These are phyloP conservation scores for Globodera ellingtonae DNA, from an alignment of 1,140 invertebrate species.

Conservation along the genomic window DNA sequence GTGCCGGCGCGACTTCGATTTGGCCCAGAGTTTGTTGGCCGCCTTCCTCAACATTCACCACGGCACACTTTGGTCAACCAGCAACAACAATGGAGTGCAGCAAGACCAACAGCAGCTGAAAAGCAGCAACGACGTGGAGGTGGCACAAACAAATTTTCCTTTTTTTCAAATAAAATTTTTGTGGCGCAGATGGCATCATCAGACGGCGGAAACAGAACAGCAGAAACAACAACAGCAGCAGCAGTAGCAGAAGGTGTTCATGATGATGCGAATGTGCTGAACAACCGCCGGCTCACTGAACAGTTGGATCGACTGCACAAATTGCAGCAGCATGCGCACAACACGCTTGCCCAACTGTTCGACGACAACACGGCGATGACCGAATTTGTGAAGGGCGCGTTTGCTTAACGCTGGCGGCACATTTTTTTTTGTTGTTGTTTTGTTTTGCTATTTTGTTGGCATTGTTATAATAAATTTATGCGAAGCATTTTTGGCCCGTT, in stretches of 20 bases:
- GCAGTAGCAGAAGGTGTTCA: background rate
- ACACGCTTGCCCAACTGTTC: background rate
- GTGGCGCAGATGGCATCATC: background rate
- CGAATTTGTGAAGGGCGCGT: constrained; percentile 1
- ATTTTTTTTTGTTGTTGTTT: background rate
- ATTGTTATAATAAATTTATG: no score
- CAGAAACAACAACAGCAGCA: background rate
- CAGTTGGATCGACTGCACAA: background rate
- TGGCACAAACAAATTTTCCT: no score
- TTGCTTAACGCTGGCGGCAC: background rate
- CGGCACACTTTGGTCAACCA: constrained; percentile 29
- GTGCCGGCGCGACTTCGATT: constrained; percentile 82
- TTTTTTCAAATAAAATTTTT: background rate
- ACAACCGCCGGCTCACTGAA: background rate
- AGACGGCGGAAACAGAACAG: background rate
- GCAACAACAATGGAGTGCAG: background rate
- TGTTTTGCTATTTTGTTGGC: no score
- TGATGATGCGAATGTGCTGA: no score
- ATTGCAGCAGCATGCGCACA: background rate
- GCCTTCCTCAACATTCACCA: constrained; percentile 84
- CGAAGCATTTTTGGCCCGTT: no score
- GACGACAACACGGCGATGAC: constrained; percentile 1
- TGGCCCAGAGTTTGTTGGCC: constrained; percentile 86
- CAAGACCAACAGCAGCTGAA: background rate
- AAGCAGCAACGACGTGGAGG: background rate